Conservation (phyloP, 2,888 invertebrate genomes). For the Ptychoptera albimana region DNA sequence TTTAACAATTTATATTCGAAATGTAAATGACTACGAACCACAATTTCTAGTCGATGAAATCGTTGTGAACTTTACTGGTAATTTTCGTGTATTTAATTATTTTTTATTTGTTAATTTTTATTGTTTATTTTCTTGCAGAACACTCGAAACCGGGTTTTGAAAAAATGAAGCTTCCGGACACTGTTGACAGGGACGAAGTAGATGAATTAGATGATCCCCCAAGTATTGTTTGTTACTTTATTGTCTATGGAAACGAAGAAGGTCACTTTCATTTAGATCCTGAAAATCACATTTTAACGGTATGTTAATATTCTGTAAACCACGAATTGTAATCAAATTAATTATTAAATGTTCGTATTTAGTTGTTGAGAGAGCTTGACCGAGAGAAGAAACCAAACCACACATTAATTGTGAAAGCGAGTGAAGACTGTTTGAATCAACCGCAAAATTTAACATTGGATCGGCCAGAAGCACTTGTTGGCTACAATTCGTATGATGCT, state of each 20-base stretch:
- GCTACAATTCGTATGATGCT: too few species aligned
- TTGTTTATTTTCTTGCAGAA: conserved; percentile 22
- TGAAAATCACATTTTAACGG: conserved; percentile 42
- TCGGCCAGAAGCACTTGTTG: not conserved
- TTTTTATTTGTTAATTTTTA: not conserved
- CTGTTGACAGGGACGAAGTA: conserved; percentile 71
- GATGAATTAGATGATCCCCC: conserved; percentile 69
- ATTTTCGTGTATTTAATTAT: conserved; percentile 6
- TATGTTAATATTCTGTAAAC: conserved; percentile 8
- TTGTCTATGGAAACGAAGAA: conserved; percentile 69
- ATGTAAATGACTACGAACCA: conserved; percentile 79
- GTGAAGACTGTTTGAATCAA: conserved; percentile 58
- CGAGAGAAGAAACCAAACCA: conserved; percentile 54
- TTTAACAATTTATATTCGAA: conserved; percentile 71
- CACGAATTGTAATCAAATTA: not conserved
- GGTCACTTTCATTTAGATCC: conserved; percentile 55
- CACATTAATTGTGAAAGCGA: conserved; percentile 58
- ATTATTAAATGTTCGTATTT: conserved; percentile 7
- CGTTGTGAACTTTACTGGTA: conserved; percentile 55
- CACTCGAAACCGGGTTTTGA: conserved; percentile 45
- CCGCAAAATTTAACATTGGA: conserved; percentile 28
- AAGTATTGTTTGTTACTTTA: conserved; percentile 80
- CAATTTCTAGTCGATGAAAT: conserved; percentile 62
- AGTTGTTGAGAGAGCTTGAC: conserved; percentile 49
- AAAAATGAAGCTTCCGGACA: conserved; percentile 53